Evolutionary conservation across 2,797 vertebrate species (phyloP).

Genomic region (Molossus alvarezi): DNA sequence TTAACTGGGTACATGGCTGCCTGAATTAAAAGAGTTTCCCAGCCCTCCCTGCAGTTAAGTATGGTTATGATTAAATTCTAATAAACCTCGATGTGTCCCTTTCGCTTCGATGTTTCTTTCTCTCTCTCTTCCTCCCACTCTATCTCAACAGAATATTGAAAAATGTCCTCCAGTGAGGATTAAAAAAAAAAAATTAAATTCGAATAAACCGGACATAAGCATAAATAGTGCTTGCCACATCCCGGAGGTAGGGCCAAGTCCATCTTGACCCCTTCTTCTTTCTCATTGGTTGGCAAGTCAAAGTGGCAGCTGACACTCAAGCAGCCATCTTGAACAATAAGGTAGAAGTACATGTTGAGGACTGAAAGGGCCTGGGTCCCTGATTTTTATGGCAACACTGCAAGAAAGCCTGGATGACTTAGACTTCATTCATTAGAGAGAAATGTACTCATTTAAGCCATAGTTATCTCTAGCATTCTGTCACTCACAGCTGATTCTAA

Average conservation of each 20-base stretch:
- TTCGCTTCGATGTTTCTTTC: too few species aligned
- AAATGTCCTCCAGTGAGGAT: too few species aligned
- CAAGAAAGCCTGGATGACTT: not conserved
- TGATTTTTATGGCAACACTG: not conserved
- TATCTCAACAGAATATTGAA: too few species aligned
- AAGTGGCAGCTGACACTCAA: not conserved
- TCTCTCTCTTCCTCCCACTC: too few species aligned
- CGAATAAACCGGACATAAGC: not conserved
- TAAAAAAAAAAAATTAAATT: too few species aligned
- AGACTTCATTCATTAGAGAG: not conserved
- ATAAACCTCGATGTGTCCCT: too few species aligned
- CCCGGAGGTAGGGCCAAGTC: not conserved
- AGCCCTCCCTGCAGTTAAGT: not conserved
- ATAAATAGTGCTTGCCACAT: not conserved
- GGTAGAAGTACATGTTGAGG: not conserved
- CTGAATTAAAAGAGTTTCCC: not conserved
- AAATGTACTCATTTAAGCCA: not conserved
- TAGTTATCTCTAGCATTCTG: not conserved
- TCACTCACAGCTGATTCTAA: slow-evolving; percentile 18
- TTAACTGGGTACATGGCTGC: not conserved
- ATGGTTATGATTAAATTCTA: not conserved
- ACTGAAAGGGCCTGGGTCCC: not conserved
- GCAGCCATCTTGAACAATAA: not conserved
- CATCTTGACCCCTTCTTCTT: not conserved
- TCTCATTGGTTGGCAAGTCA: not conserved